A percentile compares a stretch with the other conserved stretches of the same genome.
Evolutionary conservation across 2,113 vertebrate genomes (phyloP).

Genomic region (Paramisgurnus dabryanus): DNA sequence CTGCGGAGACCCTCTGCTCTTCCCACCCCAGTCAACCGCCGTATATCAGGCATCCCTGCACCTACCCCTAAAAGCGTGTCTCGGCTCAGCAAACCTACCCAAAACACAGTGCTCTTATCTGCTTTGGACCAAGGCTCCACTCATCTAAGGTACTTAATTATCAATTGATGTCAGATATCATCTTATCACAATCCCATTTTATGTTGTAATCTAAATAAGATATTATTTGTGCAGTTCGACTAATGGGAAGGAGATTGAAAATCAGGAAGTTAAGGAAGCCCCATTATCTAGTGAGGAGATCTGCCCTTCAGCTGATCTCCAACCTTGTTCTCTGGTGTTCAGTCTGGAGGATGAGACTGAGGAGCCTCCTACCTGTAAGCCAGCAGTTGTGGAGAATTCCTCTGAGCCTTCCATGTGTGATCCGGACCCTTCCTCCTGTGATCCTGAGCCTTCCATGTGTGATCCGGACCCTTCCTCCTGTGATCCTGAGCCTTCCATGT

Average conservation of each 20-base stretch:
- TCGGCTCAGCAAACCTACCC: conserved; percentile 36
- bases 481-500: neutral
- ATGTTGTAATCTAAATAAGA: neutral
- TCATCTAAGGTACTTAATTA: conserved; percentile 13
- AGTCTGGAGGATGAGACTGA: conserved; percentile 62
- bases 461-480: neutral
- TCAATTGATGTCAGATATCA: neutral
- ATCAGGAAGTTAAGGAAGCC: neutral
- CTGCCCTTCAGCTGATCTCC: conserved; percentile 36
- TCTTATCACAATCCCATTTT: neutral
- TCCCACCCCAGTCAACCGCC: conserved; percentile 76
- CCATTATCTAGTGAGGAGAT: conserved; percentile 19
- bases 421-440: neutral
- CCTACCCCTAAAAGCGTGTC: conserved; percentile 66
- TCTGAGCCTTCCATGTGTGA: neutral
- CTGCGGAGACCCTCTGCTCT: conserved; percentile 69
- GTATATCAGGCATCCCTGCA: conserved; percentile 68
- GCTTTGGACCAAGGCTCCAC: neutral
- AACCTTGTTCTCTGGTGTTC: conserved; percentile 62
- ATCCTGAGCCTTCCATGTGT: neutral
- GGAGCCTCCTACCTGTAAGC: conserved; percentile 4
- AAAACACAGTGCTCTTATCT: conserved; percentile 53
- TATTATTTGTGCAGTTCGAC: conserved; percentile 39
- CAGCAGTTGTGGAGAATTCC: conserved; percentile 20
- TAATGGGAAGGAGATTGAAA: conserved; percentile 34